Evolutionary conservation across 1,140 invertebrate species (phyloP).

Genomic region (Nymphalis io): DNA sequence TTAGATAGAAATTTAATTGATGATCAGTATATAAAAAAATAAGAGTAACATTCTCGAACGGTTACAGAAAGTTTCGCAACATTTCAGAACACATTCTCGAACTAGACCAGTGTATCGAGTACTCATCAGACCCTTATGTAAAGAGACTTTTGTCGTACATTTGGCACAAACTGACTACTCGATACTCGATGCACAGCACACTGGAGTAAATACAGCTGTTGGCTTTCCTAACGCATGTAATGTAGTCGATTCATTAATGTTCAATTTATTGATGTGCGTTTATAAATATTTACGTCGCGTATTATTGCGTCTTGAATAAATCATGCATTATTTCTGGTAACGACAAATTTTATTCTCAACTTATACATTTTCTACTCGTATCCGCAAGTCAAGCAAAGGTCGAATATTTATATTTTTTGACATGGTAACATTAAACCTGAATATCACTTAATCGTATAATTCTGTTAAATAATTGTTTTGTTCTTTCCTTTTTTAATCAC

Average conservation of each 20-base stretch:
- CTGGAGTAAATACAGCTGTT: constrained; percentile 24
- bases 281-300: constrained; percentile 12
- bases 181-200: not conserved
- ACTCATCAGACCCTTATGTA: not conserved
- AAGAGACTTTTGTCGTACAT: constrained; percentile 25
- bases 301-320: constrained; percentile 5
- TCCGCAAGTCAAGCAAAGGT: not conserved
- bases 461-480: too few species aligned
- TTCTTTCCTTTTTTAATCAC: not conserved
- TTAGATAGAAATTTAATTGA: too few species aligned
- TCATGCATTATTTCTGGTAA: not conserved
- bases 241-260: not conserved
- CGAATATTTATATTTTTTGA: not conserved
- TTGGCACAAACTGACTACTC: constrained; percentile 29
- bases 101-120: constrained; percentile 19
- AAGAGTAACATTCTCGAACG: too few species aligned
- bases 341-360: not conserved
- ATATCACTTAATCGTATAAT: too few species aligned
- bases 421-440: not conserved
- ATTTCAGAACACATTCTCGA: not conserved
- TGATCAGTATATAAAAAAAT: too few species aligned
- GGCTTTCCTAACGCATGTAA: constrained; percentile 1
- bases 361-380: constrained; percentile 1
- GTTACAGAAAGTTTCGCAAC: not conserved
- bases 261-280: constrained; percentile 8